phyloP scores from a whole-genome alignment of 2,797 vertebrate species.

The Picus viridis region DNA sequence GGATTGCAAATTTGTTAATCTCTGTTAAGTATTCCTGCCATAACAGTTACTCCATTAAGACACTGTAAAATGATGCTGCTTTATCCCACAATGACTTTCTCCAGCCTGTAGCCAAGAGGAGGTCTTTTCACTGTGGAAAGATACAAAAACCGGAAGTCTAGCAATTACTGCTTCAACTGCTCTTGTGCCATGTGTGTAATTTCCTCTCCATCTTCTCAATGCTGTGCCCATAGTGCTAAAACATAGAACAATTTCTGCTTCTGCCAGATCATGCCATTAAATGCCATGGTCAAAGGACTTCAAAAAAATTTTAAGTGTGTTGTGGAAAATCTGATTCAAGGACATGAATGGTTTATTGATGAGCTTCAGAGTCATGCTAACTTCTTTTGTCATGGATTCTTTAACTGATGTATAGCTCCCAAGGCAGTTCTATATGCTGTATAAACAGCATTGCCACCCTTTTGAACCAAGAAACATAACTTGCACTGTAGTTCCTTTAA shows the following conservation, averaged over 20 bases:
- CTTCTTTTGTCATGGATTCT: neutral
- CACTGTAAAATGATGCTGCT: neutral
- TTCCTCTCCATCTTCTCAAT: neutral
- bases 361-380: neutral
- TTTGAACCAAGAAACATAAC: neutral
- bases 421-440: neutral
- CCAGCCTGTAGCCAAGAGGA: neutral
- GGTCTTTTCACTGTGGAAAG: neutral
- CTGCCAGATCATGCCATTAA: neutral
- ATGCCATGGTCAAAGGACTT: neutral
- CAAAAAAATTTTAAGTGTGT: neutral
- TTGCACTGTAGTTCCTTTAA: neutral
- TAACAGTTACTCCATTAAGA: neutral
- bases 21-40: neutral
- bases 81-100: neutral
- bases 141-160: neutral
- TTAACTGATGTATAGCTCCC: neutral
- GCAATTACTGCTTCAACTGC: neutral
- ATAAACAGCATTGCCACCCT: neutral
- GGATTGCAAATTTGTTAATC: neutral
- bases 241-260: neutral
- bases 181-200: neutral
- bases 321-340: neutral
- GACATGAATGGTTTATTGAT: neutral
- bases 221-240: neutral